Base-by-base conservation (phyloP, 2,113 vertebrate species). In the Phrynosoma platyrhinos region DNA sequence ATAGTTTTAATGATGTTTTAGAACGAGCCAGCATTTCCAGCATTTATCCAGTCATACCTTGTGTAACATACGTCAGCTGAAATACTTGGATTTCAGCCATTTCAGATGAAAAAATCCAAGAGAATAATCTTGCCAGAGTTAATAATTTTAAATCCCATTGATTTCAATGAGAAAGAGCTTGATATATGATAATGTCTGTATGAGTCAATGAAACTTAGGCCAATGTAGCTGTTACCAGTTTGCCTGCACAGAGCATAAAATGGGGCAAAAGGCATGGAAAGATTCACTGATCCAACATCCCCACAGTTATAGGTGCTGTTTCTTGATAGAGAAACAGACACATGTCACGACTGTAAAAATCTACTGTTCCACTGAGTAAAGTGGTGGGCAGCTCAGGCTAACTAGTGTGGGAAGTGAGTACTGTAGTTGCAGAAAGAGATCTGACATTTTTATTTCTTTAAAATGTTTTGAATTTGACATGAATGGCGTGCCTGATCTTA, bases 21-120 rank as follows among this genome's bases (percentile, higher is more conserved):
- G 82, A 66, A n/a, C 77, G 53, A 89, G 53, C 10, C 42, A 9
- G 0, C 68, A 79, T 93, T 88, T 4, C 27, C 64, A 87, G 0
- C 72, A 76, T 85, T 79, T 71, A 30, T 66, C 52, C 64, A 87
- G 20, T 58, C 66, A 0, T 83, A 0, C 74, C 20, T 85, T 82
- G 20, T 36, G 27, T 76, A 88, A 90, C 77, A 88, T 88, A 76
- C 5, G 40, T 14, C 12, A 32, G n/a, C 40, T 55, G 87, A 88
- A 76, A 77, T 83, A 72, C 32, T 72, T 80, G 80, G 23, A n/a
- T 69, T 83, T 88, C 74, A 83, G 30, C 42, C 30, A 32, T 53
- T 55, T 81, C 75, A n/a, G 58, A 25, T 74, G 5, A 32, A 82
- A 62, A 82, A 83, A 36, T 77, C 72, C 21, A 36, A 77, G 66